Evolutionary conservation across 2,113 vertebrate genomes (phyloP).

Genomic region (Sporophila hypoxantha): DNA sequence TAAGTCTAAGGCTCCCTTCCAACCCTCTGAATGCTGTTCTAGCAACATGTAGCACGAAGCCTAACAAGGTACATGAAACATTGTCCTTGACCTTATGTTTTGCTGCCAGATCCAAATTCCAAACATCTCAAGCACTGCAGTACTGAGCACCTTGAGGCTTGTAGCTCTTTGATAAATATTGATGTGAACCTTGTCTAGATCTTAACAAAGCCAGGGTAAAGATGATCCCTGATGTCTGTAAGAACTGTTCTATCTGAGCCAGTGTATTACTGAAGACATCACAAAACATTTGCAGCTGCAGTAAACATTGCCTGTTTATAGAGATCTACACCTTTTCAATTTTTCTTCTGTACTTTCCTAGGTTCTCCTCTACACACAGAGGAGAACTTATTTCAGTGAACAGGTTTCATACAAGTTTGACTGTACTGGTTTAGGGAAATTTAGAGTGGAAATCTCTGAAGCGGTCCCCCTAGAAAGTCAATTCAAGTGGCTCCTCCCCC

Average conservation of each 20-base stretch:
- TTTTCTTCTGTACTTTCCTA: neutral
- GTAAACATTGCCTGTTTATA: neutral
- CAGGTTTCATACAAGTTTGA: neutral
- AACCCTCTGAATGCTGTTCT: neutral
- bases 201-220: neutral
- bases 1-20: neutral
- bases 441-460: neutral
- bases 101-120: neutral
- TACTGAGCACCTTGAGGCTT: neutral
- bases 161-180: neutral
- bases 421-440: neutral
- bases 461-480: neutral
- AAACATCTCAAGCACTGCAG: neutral
- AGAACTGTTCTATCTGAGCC: neutral
- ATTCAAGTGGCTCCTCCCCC: rapidly evolving
- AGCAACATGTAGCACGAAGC: neutral
- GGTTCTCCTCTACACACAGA: neutral
- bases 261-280: neutral
- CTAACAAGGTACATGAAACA: neutral
- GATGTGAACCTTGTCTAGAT: neutral
- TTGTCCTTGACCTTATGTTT: neutral
- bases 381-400: neutral
- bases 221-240: neutral
- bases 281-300: neutral
- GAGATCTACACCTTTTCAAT: rapidly evolving